These are phyloP conservation scores for Drosophila guanche DNA, from an alignment of 1,140 invertebrate species.

Conservation along the genomic window DNA sequence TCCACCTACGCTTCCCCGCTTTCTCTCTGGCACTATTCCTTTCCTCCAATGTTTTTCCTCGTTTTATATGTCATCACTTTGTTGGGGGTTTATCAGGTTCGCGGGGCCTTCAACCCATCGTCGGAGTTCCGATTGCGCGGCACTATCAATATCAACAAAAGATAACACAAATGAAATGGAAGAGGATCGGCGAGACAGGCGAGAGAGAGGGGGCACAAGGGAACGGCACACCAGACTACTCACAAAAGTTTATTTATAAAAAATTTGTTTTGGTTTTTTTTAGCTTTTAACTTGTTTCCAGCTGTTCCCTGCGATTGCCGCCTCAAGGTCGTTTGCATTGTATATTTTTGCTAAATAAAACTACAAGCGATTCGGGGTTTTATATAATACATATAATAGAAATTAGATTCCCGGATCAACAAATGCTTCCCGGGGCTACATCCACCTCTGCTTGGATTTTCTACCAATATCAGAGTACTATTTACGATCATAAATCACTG, in stretches of 20 bases:
- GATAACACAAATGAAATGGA: constrained; percentile 41
- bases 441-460: no score
- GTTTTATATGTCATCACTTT: constrained; percentile 2
- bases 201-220: not conserved
- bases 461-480: not conserved
- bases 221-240: not conserved
- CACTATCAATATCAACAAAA: constrained; percentile 68
- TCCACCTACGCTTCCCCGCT: no score
- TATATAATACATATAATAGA: not conserved
- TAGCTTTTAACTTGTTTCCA: constrained; percentile 29
- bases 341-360: constrained; percentile 29
- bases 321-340: constrained; percentile 55
- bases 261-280: constrained; percentile 22
- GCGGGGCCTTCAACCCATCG: constrained; percentile 21
- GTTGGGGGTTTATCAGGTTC: constrained; percentile 41
- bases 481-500: not conserved
- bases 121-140: constrained; percentile 8
- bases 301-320: constrained; percentile 42
- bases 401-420: constrained; percentile 2
- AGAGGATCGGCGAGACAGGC: not conserved
- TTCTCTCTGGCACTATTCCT: no score
- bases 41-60: not conserved
- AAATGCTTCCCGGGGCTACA: no score
- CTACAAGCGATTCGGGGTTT: constrained; percentile 9
- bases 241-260: constrained; percentile 52